Conservation (phyloP, 2,113 vertebrate genomes). For the Sitta europaea region DNA sequence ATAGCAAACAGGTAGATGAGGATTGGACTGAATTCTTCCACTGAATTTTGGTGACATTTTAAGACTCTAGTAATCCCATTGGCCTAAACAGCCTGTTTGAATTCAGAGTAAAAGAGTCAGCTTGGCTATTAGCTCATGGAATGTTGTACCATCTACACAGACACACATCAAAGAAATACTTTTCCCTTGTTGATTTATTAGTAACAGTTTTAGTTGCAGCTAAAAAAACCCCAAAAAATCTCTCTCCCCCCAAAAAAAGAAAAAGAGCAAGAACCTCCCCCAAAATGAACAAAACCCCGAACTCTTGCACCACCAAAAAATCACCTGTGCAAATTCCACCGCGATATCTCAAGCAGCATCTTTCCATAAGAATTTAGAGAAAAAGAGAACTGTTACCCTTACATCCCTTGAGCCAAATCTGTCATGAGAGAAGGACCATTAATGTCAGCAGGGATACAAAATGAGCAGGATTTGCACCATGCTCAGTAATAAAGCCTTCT, state of each 20-base stretch:
- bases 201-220: not conserved
- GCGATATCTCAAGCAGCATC: not conserved
- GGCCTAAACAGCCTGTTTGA: not conserved
- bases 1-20: not conserved
- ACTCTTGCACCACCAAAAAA: not conserved
- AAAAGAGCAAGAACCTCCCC: too few relatives aligned
- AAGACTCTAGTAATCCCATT: not conserved
- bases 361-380: not conserved
- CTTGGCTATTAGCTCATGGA: not conserved
- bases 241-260: not conserved
- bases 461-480: not conserved
- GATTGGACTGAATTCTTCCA: not conserved
- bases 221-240: not conserved
- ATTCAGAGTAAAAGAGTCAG: not conserved
- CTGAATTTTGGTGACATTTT: not conserved
- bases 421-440: not conserved
- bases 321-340: not conserved
- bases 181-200: not conserved
- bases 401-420: not conserved
- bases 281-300: not conserved
- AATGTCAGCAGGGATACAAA: not conserved
- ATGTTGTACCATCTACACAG: not conserved
- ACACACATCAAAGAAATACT: not conserved
- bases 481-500: not conserved
- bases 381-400: not conserved